These are phyloP conservation scores for Benthochromis sp. DNA, from an alignment of 2,113 vertebrate genomes.

Conservation along the genomic window DNA sequence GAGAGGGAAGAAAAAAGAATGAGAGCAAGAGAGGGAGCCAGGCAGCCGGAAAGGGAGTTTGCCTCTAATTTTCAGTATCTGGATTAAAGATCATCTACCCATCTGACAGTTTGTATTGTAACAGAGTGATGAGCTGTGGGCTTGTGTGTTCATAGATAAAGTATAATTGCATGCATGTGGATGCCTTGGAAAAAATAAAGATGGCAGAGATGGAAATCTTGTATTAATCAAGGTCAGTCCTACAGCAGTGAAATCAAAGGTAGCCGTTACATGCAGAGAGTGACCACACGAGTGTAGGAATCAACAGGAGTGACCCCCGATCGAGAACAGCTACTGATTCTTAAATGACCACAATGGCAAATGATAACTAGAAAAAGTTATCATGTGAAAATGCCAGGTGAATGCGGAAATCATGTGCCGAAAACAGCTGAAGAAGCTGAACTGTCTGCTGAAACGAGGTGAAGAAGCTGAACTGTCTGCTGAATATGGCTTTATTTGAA, in stretches of 20 bases:
- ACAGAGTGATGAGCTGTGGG: neutral
- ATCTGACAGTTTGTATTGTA: neutral
- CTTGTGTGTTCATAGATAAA: neutral
- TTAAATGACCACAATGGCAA: neutral
- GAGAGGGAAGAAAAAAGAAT: neutral
- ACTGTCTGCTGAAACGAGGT: neutral
- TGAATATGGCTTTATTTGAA: neutral
- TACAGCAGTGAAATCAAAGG: neutral
- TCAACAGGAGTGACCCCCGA: neutral
- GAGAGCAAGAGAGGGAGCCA: neutral
- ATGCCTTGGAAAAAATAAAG: neutral
- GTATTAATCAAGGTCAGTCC: neutral
- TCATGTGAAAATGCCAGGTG: neutral
- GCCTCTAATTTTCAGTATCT: constrained; percentile 55
- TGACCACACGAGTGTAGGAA: neutral
- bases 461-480: neutral
- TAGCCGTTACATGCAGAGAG: neutral
- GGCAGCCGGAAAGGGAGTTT: constrained; percentile 16
- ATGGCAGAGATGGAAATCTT: neutral
- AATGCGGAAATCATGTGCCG: neutral
- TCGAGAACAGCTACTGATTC: neutral
- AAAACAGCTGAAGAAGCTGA: neutral
- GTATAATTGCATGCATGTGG: neutral
- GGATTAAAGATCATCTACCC: constrained; percentile 47
- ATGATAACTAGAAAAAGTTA: neutral